phyloP scores from a whole-genome alignment of 2,113 vertebrate genomes.

The Leucosticte australis region DNA sequence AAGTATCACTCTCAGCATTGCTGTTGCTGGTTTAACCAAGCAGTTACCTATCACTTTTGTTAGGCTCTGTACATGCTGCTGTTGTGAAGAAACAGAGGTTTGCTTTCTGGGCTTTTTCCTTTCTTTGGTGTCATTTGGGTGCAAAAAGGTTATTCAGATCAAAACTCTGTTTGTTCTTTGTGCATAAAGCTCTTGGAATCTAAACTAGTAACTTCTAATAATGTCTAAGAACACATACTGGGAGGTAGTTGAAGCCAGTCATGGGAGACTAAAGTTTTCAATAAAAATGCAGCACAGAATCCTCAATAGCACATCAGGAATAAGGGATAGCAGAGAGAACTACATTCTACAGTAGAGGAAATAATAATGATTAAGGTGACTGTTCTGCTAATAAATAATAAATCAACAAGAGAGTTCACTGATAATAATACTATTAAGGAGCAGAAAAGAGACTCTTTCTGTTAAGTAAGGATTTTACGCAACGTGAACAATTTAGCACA shows the following conservation, averaged over 20 bases:
- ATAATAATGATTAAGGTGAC: conserved; percentile 4
- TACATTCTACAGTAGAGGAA: background rate
- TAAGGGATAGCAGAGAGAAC: background rate
- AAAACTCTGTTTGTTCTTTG: background rate
- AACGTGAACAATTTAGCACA: conserved; percentile 44
- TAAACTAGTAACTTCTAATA: background rate
- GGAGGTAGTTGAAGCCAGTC: background rate
- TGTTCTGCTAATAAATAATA: conserved; percentile 53
- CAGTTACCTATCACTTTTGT: background rate
- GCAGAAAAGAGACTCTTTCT: background rate
- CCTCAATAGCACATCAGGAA: background rate
- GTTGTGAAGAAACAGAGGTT: background rate
- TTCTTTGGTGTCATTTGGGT: background rate
- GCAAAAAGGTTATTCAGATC: background rate
- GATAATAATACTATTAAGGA: background rate
- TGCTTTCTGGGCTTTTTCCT: background rate
- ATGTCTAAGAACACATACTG: background rate
- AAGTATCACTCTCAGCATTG: background rate
- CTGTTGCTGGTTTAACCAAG: background rate
- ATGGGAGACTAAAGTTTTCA: background rate
- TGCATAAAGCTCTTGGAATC: background rate
- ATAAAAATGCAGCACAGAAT: background rate
- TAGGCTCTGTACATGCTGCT: background rate
- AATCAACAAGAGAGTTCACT: background rate
- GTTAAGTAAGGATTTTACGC: conserved; percentile 22